Evolutionary conservation across 2,113 vertebrate species (phyloP), one percentile per base, ranked within the genome.

Genomic region (Dicaeum eximium): DNA sequence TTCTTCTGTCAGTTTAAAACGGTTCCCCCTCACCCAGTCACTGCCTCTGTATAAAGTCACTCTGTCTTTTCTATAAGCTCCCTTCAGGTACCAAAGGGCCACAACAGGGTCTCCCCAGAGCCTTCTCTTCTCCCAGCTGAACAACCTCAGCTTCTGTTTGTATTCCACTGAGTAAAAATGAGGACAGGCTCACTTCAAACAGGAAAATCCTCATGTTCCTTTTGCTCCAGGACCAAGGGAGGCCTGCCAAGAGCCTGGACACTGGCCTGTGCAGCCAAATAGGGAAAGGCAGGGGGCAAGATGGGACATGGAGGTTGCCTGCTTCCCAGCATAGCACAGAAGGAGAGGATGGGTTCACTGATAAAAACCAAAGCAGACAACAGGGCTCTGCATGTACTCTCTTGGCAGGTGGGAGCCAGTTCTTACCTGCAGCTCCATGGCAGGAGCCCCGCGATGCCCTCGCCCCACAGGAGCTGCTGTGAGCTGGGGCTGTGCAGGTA

Each of bases 361-460:
- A 33, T 27, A 33, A 42, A 38, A 71, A 33, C 11, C 6, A 22
- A 67, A 31, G 14, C 45, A 42, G 58, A 79, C 24, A 13, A 0
- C 23, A 40, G 53, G 37, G 33, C 31, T 56, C 70, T 87, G 51
- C 56, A 13, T 4, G 0, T 54, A 1, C 5, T 56, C 31, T 38
- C 11, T 22, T 7, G 69, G 50, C 4, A 18, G 48, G 27, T 9
- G 44, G 38, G 33, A 56, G 65, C 17, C 38, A 31, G 1, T 45
- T 71, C 44, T 33, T 9, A 1, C 3, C 28, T 72, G 54, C 50
- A 23, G 86, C 27, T 57, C 83, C 24, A 10, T 37, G 66, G 21
- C 31, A 3, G 8, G 37, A 74, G 57, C 12, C n/a, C 7, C 0
- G 0, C 0, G 0, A 6, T n/a, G 6, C 15, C 62, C 42, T 11